Evolutionary conservation across 2,113 vertebrate genomes (phyloP).

Genomic region (Lepus americanus): DNA sequence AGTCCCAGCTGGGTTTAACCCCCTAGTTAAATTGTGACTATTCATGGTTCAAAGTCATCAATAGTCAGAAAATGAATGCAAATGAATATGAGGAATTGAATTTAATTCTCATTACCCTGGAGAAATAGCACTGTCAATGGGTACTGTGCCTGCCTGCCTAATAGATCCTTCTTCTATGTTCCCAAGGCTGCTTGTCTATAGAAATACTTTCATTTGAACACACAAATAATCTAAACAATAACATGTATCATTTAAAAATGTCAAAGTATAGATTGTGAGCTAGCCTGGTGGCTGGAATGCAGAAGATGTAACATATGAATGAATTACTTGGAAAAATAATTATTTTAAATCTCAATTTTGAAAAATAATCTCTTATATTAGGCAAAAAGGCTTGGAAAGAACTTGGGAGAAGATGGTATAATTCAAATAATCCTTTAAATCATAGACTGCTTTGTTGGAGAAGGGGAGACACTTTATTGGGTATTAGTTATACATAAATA

Average conservation of each 20-base stretch:
- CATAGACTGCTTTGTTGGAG: not conserved
- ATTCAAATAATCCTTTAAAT: not conserved
- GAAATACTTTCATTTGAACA: conserved; percentile 55
- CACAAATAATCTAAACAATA: conserved; percentile 62
- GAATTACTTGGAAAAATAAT: not conserved
- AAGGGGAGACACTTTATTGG: not conserved
- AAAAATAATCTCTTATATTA: conserved; percentile 39
- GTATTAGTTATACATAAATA: not conserved
- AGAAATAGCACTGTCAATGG: conserved; percentile 56
- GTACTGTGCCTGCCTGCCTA: conserved; percentile 29
- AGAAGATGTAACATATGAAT: not conserved
- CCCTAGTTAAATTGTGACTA: conserved; percentile 29
- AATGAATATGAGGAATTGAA: conserved; percentile 76
- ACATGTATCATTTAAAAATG: not conserved
- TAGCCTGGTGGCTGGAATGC: not conserved
- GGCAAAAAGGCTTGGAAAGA: not conserved
- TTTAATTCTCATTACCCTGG: conserved; percentile 75
- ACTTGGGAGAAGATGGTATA: not conserved
- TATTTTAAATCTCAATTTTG: conserved; percentile 1
- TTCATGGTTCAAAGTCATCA: conserved; percentile 66
- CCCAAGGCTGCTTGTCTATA: not conserved
- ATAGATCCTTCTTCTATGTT: conserved; percentile 46
- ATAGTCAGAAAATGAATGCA: conserved; percentile 66
- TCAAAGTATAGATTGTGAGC: not conserved
- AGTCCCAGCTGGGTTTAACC: conserved; percentile 49